Conservation (phyloP, 2,113 vertebrate species). For the Ceyx margarethae region DNA sequence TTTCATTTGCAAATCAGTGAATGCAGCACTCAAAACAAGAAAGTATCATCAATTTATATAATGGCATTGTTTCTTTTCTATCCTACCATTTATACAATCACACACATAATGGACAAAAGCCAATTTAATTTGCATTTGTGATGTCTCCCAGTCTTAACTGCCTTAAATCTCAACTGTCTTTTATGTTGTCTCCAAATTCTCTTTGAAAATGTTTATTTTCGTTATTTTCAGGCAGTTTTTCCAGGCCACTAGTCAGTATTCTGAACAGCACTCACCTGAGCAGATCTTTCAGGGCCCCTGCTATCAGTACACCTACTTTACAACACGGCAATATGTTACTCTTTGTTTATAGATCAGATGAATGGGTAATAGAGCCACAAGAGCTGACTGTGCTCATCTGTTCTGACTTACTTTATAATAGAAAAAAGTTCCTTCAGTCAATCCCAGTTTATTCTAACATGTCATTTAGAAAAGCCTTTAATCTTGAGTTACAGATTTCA, state of each 20-base stretch:
- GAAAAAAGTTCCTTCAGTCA: conserved; percentile 11
- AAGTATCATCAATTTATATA: not conserved
- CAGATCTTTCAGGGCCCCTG: not conserved
- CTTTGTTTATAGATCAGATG: not conserved
- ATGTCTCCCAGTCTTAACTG: not conserved
- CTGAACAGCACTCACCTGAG: not conserved
- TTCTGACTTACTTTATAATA: conserved; percentile 1
- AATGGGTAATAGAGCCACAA: not conserved
- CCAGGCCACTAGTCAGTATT: not conserved
- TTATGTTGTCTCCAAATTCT: not conserved
- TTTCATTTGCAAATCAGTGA: not conserved
- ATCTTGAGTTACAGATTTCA: conserved; percentile 47
- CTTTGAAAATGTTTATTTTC: not conserved
- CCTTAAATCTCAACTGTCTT: not conserved
- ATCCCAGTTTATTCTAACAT: not conserved
- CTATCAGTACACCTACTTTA: conserved; percentile 2
- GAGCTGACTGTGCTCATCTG: not conserved
- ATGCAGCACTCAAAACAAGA: not conserved
- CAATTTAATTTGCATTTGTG: not conserved
- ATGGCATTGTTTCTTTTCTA: not conserved
- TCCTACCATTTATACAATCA: not conserved
- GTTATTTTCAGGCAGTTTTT: not conserved
- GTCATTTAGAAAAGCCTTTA: conserved; percentile 45
- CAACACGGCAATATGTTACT: not conserved
- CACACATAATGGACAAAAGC: not conserved